Conservation (phyloP, 2,113 vertebrate species). For the Bambusicola thoracicus region DNA sequence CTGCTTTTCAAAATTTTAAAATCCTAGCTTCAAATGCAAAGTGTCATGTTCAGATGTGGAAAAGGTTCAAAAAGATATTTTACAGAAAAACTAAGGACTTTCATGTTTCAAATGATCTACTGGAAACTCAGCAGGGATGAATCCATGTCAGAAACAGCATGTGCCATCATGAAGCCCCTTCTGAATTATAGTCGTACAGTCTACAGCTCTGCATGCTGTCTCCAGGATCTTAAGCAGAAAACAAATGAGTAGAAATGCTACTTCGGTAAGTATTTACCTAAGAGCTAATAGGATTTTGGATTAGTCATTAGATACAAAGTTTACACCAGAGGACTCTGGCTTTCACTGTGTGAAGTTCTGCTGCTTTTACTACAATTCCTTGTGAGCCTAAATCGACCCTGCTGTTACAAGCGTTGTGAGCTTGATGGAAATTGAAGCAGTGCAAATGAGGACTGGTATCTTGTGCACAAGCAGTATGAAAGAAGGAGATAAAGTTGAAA, state of each 20-base stretch:
- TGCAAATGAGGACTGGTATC: not conserved
- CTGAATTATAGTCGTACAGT: not conserved
- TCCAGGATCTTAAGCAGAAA: not conserved
- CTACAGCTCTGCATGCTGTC: accelerated
- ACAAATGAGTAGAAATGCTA: not conserved
- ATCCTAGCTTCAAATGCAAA: slow-evolving; percentile 50
- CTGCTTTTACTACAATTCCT: not conserved
- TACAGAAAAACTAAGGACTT: slow-evolving; percentile 6
- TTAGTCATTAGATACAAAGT: not conserved
- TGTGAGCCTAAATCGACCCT: not conserved
- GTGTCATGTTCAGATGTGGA: not conserved
- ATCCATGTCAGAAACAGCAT: not conserved
- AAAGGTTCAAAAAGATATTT: slow-evolving; percentile 46
- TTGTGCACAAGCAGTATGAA: not conserved
- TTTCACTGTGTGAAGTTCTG: not conserved
- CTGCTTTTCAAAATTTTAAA: slow-evolving; percentile 48
- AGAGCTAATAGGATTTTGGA: not conserved
- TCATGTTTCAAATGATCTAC: slow-evolving; percentile 37
- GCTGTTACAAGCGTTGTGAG: not conserved
- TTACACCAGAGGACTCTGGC: not conserved
- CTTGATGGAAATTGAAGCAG: not conserved
- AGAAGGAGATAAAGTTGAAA: not conserved
- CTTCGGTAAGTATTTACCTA: not conserved
- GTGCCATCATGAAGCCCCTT: accelerated
- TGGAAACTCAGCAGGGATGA: not conserved